Percentiles rank a stretch among this genome's conserved stretches.
Evolutionary conservation across 2,797 vertebrate genomes (phyloP).

Genomic region (Nannoperca obscura): DNA sequence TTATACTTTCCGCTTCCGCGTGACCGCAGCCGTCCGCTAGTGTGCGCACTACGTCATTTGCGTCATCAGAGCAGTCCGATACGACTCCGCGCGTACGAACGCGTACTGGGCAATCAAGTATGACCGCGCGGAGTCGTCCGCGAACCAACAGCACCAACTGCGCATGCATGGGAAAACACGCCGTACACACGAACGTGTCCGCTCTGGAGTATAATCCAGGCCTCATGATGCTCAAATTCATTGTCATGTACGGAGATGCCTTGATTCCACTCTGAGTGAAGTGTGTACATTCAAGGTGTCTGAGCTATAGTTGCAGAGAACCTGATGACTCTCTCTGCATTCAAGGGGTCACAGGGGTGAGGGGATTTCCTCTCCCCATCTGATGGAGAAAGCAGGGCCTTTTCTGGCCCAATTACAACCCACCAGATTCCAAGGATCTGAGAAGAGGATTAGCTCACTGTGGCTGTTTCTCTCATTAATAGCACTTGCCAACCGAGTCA

Average conservation of each 20-base stretch:
- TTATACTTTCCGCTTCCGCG: too few species aligned
- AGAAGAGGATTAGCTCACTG: conserved; percentile 26
- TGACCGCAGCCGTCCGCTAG: too few species aligned
- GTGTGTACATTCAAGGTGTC: conserved; percentile 1
- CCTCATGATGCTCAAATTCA: neutral
- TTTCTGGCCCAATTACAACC: conserved; percentile 44
- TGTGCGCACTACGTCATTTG: too few species aligned
- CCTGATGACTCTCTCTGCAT: conserved; percentile 33
- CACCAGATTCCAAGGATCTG: conserved; percentile 25
- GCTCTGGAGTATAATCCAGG: too few species aligned
- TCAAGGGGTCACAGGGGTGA: conserved; percentile 46
- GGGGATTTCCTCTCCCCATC: conserved; percentile 62
- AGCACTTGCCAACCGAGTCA: conserved; percentile 2
- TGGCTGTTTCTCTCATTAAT: conserved; percentile 20
- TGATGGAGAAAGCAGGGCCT: conserved; percentile 65
- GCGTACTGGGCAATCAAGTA: too few species aligned
- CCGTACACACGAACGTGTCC: too few species aligned
- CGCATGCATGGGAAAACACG: too few species aligned
- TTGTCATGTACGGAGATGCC: neutral
- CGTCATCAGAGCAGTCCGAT: too few species aligned
- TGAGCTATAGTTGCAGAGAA: conserved; percentile 8
- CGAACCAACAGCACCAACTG: too few species aligned
- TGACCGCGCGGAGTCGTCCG: too few species aligned
- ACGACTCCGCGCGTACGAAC: too few species aligned
- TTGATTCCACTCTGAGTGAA: neutral